Evolutionary conservation across 2,888 invertebrate species (phyloP).

Genomic region (Melanophora roralis): DNA sequence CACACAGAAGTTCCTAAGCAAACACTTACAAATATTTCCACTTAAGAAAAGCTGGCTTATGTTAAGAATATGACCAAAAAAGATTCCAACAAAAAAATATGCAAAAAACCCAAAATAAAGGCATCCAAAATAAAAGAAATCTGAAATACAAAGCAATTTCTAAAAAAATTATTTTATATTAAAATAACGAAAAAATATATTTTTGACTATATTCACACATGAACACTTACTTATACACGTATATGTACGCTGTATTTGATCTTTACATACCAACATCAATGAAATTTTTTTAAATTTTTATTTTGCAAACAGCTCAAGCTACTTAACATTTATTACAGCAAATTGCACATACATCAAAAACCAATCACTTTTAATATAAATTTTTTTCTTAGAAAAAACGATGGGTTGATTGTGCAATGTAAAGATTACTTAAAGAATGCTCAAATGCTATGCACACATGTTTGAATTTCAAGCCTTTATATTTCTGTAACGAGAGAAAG

Average conservation of each 20-base stretch:
- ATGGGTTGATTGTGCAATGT: background rate
- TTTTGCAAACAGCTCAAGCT: conserved; percentile 28
- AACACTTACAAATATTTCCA: background rate
- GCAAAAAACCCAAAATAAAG: background rate
- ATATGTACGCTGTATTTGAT: background rate
- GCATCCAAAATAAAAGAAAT: background rate
- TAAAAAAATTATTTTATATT: conserved; percentile 17
- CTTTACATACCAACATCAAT: background rate
- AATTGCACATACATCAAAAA: conserved; percentile 64
- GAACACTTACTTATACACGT: background rate
- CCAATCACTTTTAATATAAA: conserved; percentile 46
- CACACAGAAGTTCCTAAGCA: background rate
- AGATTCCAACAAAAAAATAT: background rate
- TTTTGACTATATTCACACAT: background rate
- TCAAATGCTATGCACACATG: background rate
- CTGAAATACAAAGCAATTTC: background rate
- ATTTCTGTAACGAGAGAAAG: background rate
- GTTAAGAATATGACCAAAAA: background rate
- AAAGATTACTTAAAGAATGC: background rate
- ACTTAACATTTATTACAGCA: conserved; percentile 61
- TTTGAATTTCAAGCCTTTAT: background rate
- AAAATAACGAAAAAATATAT: conserved; percentile 21
- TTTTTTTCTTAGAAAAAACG: background rate
- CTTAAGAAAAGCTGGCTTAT: background rate
- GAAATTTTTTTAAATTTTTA: background rate